Evolutionary conservation across 2,797 vertebrate genomes (phyloP).

Genomic region (Sebastes minor): DNA sequence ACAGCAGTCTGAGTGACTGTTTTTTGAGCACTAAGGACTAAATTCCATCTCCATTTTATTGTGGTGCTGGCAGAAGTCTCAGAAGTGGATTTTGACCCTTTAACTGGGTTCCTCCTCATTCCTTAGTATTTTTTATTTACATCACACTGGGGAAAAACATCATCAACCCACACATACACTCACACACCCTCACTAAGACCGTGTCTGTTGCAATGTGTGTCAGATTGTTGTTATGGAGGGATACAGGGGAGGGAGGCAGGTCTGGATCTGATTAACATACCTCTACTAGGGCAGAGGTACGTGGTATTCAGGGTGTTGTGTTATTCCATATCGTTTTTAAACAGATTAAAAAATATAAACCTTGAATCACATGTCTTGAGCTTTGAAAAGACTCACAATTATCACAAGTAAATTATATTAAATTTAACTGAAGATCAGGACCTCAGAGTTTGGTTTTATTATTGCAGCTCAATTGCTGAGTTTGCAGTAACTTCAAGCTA

Average conservation of each 20-base stretch:
- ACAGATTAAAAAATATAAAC: not conserved
- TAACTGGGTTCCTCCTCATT: not conserved
- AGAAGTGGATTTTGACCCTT: not conserved
- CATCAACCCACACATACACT: not conserved
- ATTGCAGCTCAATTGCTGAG: not conserved
- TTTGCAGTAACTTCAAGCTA: not conserved
- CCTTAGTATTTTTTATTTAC: not conserved
- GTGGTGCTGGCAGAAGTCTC: not conserved
- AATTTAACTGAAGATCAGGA: no score
- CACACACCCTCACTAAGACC: not conserved
- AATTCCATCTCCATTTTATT: not conserved
- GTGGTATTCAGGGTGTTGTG: not conserved
- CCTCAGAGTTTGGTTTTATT: no score
- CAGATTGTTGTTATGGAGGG: constrained; percentile 14
- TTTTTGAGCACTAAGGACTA: not conserved
- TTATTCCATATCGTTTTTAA: not conserved
- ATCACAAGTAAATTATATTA: not conserved
- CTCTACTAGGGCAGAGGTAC: constrained; percentile 16
- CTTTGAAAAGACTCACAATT: not conserved
- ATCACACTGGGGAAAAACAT: not conserved
- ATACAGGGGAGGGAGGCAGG: constrained; percentile 12
- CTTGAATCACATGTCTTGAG: not conserved
- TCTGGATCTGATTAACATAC: constrained; percentile 76
- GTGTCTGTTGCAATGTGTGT: constrained; percentile 20
- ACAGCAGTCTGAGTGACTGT: not conserved